Evolutionary conservation across 92 coral and sea anemone species (phyloP).

Genomic region (Hydrozoanthus gracilis): DNA sequence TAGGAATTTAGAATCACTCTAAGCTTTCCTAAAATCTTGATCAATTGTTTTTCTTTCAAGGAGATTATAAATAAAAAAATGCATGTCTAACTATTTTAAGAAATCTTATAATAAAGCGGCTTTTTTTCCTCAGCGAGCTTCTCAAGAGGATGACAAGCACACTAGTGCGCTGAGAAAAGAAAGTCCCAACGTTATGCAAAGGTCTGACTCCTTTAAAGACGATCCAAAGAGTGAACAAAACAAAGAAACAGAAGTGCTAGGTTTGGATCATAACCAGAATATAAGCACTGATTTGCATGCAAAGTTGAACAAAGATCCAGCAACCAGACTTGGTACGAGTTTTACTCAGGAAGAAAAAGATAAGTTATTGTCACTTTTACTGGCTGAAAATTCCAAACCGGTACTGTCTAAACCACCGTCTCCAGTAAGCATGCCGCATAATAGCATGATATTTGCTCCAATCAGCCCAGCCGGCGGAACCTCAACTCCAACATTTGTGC

Average conservation of each 20-base stretch:
- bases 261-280: conserved; percentile 18
- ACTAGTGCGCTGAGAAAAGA: background rate
- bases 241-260: background rate
- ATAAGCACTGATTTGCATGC: background rate
- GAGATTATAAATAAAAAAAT: too few relatives aligned
- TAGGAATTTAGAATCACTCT: too few relatives aligned
- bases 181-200: background rate
- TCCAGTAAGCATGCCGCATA: conserved; percentile 53
- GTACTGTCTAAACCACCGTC: conserved; percentile 64
- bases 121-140: background rate
- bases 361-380: conserved; percentile 60
- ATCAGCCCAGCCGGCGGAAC: conserved; percentile 76
- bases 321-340: conserved; percentile 34
- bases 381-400: conserved; percentile 34
- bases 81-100: too few relatives aligned
- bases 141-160: background rate
- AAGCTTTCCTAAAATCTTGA: too few relatives aligned
- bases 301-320: background rate
- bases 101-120: background rate
- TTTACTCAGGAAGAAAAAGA: conserved; percentile 62
- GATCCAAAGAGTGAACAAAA: background rate
- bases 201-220: background rate
- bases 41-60: too few relatives aligned
- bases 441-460: conserved; percentile 71
- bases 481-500: conserved; percentile 66